phyloP scores from a whole-genome alignment of 2,888 invertebrate genomes.

The Zeuzera pyrina region DNA sequence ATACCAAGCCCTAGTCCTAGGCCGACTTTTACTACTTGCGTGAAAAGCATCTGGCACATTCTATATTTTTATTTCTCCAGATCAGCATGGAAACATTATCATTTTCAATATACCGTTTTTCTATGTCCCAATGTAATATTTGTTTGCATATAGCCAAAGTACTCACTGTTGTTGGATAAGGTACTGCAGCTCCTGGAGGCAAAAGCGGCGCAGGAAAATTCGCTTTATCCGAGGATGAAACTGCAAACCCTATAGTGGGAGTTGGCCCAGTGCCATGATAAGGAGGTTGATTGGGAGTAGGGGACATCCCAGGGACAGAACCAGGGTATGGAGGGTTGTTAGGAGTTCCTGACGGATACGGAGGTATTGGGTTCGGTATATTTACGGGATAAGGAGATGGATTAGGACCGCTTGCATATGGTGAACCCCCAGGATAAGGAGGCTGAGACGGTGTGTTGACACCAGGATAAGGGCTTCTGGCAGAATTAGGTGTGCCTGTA shows the following conservation, averaged over 20 bases:
- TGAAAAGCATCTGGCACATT: no score
- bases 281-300: neutral
- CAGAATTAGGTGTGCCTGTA: slow-evolving; percentile 15
- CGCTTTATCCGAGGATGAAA: slow-evolving; percentile 7
- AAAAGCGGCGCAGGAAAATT: slow-evolving; percentile 26
- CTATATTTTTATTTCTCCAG: no score
- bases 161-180: slow-evolving; percentile 28
- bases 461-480: slow-evolving; percentile 11
- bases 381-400: slow-evolving; percentile 5
- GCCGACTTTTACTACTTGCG: no score
- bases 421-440: neutral
- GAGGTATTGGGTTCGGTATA: slow-evolving; percentile 10
- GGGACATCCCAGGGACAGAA: slow-evolving; percentile 2
- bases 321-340: slow-evolving; percentile 1
- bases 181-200: slow-evolving; percentile 26
- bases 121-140: no score
- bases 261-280: slow-evolving; percentile 17
- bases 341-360: neutral
- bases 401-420: neutral
- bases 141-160: no score
- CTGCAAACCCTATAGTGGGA: slow-evolving; percentile 28
- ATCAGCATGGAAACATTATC: no score
- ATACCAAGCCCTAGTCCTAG: no score
- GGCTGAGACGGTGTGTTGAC: slow-evolving; percentile 4
- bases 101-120: no score